A percentile compares a stretch with the other conserved stretches of the same genome.
Evolutionary conservation across 2,797 vertebrate species (phyloP).

Genomic region (Smutsia temminckii): DNA sequence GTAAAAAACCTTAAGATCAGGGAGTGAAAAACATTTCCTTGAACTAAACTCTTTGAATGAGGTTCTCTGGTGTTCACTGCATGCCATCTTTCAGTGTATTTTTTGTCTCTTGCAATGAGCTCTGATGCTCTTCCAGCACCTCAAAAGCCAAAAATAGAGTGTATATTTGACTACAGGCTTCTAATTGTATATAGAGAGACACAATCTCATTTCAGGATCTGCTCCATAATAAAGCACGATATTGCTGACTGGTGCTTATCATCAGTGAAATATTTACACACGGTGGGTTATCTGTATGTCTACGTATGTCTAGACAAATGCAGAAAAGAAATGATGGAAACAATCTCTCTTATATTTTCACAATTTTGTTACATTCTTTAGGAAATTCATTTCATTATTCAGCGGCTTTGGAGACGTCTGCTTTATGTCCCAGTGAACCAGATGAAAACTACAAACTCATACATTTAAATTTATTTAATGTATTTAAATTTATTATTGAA

Average conservation of each 20-base stretch:
- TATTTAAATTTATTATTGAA: conserved; percentile 84
- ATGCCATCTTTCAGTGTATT: conserved; percentile 24
- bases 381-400: conserved; percentile 9
- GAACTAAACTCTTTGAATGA: conserved; percentile 3
- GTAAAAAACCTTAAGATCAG: conserved; percentile 53
- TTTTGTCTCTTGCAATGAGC: background rate
- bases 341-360: background rate
- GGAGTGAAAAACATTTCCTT: conserved; percentile 40
- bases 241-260: background rate
- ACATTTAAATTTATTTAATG: conserved; percentile 82
- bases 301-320: background rate
- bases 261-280: background rate
- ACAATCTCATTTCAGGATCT: conserved; percentile 37
- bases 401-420: too few relatives aligned
- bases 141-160: conserved; percentile 35
- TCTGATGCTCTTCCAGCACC: background rate
- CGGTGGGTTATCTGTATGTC: background rate
- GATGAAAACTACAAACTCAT: conserved; percentile 80
- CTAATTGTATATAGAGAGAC: conserved; percentile 10
- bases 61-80: background rate
- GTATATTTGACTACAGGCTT: conserved; percentile 53
- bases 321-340: conserved; percentile 14
- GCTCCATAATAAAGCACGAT: background rate
- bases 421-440: conserved; percentile 45
- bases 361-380: background rate